Conservation (phyloP, 2,113 vertebrate genomes). For the Rhadina sibilatrix region DNA sequence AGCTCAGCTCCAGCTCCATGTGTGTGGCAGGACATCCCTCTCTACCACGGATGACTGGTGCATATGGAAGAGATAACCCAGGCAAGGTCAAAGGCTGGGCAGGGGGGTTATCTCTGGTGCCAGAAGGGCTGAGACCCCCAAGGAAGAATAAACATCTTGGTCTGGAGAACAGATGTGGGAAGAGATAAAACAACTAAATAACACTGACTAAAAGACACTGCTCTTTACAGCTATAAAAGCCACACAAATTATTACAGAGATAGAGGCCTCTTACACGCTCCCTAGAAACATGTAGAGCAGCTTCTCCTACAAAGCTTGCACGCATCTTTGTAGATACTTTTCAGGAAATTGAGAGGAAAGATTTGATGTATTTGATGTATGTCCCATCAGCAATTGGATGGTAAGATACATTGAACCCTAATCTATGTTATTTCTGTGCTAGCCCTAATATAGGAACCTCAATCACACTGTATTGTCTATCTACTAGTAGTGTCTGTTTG, state of each 20-base stretch:
- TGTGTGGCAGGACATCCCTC: fast-evolving
- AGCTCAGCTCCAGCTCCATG: fast-evolving
- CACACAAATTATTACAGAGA: background rate
- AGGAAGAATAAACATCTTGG: background rate
- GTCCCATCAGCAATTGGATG: background rate
- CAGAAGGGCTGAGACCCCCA: background rate
- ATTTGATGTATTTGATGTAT: background rate
- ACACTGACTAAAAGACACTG: background rate
- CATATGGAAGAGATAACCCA: background rate
- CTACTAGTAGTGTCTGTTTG: background rate
- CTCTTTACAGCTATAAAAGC: background rate
- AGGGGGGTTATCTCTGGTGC: background rate
- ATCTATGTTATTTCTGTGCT: background rate
- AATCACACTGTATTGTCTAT: background rate
- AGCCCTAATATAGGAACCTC: background rate
- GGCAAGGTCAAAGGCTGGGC: background rate
- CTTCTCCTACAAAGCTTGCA: background rate
- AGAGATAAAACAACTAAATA: background rate
- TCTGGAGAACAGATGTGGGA: background rate
- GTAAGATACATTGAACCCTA: background rate
- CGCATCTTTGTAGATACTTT: fast-evolving
- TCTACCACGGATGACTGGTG: no score
- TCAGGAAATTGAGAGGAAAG: background rate
- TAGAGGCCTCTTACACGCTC: background rate
- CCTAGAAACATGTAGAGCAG: background rate